phyloP scores from a whole-genome alignment of 2,888 invertebrate species.

The Rhamphomyia laevipes region DNA sequence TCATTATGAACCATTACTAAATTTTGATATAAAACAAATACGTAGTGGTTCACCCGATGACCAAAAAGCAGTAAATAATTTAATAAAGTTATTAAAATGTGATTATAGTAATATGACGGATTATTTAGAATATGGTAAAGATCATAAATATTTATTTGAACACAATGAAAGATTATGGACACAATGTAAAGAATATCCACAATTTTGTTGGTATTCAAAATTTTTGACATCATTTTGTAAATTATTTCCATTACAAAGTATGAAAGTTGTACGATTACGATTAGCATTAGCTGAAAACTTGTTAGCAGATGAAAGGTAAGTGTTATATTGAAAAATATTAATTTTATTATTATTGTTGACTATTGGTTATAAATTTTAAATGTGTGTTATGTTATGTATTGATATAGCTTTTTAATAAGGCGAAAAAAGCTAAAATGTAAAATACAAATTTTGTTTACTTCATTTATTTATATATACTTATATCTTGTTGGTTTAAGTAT shows the following conservation, averaged over 20 bases:
- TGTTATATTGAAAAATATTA: slow-evolving; percentile 27
- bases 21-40: slow-evolving; percentile 72
- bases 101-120: slow-evolving; percentile 61
- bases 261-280: slow-evolving; percentile 74
- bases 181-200: slow-evolving; percentile 56
- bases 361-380: too few species aligned
- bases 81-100: slow-evolving; percentile 64
- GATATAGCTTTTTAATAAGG: too few species aligned
- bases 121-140: slow-evolving; percentile 66
- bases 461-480: too few species aligned
- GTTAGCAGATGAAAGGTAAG: slow-evolving; percentile 58
- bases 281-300: slow-evolving; percentile 59
- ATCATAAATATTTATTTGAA: slow-evolving; percentile 67
- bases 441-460: too few species aligned
- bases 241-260: slow-evolving; percentile 77
- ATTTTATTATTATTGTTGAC: not conserved
- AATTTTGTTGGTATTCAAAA: slow-evolving; percentile 54
- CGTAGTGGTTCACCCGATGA: slow-evolving; percentile 61
- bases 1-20: slow-evolving; percentile 79
- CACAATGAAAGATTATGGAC: slow-evolving; percentile 78
- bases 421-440: too few species aligned
- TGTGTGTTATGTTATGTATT: too few species aligned
- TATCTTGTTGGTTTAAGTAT: too few species aligned
- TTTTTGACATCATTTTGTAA: slow-evolving; percentile 70
- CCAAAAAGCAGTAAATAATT: slow-evolving; percentile 51